Evolutionary conservation across 2,888 invertebrate species (phyloP), one percentile per base, ranked within the genome.

Genomic region (Dicranocentrus wangi): DNA sequence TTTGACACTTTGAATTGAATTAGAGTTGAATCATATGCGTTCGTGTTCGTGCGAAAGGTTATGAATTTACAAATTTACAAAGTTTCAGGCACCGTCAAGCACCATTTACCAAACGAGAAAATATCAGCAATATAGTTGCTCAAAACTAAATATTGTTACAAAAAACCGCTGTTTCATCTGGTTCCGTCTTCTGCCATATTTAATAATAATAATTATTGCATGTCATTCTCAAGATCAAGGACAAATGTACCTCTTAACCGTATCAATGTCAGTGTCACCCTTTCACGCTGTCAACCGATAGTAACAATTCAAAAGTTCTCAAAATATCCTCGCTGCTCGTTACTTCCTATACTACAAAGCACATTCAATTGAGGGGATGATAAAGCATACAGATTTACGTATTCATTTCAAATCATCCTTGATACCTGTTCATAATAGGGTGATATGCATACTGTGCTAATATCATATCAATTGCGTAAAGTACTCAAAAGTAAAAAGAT

Each of bases 221-320:
- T 39, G 66, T 66, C 47, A 66, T 66, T 8, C 21, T 66, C 15
- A 43, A 47, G 23, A 66, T 47, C 43, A 66, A 19, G 66, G 47
- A 66, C 66, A 47, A n/a, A n/a, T n/a, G n/a, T n/a, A n/a, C n/a
- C 13, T 53, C 53, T 53, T 13, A n/a, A 27, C 10, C 19, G 21
- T 28, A 23, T 60, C 25, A 21, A 23, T 27, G 13, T 15, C 17
- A 25, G 27, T 15, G 17, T 60, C 7, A 10, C 27, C 17, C 13
- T 1, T 60, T 15, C 27, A 15, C 60, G 21, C 53, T 53, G 53
- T 7, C 53, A 53, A 58, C 7, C 15, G n/a, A n/a, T n/a, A n/a
- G 2, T 55, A 58, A 7, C 10, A n/a, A 25, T 17, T 21, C 1
- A 25, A 58, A 58, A 27, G 58, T 58, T n/a, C 23, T 58, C 58